These are phyloP conservation scores for Agonopterix arenella DNA, from an alignment of 2,888 invertebrate species.

Conservation along the genomic window DNA sequence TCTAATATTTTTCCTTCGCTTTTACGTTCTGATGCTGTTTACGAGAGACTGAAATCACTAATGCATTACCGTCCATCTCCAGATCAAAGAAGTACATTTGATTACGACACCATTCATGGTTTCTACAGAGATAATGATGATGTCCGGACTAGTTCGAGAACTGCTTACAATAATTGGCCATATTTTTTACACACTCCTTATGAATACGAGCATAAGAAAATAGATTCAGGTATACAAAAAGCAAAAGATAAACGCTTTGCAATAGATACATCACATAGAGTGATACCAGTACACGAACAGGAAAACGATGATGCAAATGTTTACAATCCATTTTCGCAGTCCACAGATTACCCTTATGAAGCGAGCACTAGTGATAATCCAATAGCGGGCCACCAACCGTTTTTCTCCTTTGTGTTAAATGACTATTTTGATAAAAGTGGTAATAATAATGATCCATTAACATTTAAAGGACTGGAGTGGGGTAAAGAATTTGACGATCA, in stretches of 20 bases:
- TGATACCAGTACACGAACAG: conserved; percentile 57
- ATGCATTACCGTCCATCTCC: conserved; percentile 35
- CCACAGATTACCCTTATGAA: conserved; percentile 8
- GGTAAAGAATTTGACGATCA: conserved; percentile 39
- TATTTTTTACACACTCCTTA: conserved; percentile 45
- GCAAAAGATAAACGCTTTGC: conserved; percentile 53
- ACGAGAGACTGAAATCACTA: conserved; percentile 33
- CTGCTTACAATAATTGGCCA: conserved; percentile 44
- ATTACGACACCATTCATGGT: conserved; percentile 23
- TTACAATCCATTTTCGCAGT: conserved; percentile 12
- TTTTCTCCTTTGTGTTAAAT: conserved; percentile 51
- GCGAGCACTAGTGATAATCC: conserved; percentile 40
- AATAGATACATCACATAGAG: conserved; percentile 18
- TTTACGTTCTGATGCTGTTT: conserved; percentile 26
- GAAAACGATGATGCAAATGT: conserved; percentile 30
- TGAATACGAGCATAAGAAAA: conserved; percentile 41
- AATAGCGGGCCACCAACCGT: conserved; percentile 42
- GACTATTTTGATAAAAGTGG: conserved; percentile 47
- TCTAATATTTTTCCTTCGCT: conserved; percentile 23
- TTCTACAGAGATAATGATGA: conserved; percentile 41
- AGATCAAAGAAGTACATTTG: conserved; percentile 14
- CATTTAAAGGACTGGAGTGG: conserved; percentile 48
- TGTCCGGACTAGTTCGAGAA: conserved; percentile 40
- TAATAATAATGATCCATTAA: conserved; percentile 42
- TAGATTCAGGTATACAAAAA: conserved; percentile 33